phyloP scores from a whole-genome alignment of 2,113 vertebrate genomes.

The Brachionichthys hirsutus region DNA sequence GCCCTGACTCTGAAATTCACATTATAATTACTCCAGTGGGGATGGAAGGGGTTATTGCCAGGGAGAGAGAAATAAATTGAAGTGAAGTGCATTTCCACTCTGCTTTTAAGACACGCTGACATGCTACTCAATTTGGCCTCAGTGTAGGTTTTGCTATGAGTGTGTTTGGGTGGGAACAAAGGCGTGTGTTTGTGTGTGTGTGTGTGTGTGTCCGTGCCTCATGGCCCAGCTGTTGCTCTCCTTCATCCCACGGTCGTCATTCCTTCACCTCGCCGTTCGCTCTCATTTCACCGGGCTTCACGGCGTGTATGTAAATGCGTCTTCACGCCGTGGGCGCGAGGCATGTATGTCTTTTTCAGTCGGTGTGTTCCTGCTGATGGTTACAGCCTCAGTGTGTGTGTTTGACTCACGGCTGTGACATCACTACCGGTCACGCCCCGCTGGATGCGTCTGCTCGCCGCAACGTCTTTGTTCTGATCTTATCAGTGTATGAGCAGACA shows the following conservation, averaged over 20 bases:
- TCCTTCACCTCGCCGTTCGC: constrained; percentile 11
- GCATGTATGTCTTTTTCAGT: too few relatives aligned
- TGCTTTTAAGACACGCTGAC: constrained; percentile 73
- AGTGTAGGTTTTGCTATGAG: constrained; percentile 52
- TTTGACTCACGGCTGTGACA: constrained; percentile 19
- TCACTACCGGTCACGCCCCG: constrained; percentile 37
- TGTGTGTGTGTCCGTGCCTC: constrained; percentile 3
- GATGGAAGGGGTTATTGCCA: constrained; percentile 79
- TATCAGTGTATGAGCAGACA: neutral
- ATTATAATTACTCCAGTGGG: constrained; percentile 82
- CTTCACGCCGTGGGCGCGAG: neutral
- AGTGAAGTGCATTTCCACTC: constrained; percentile 76
- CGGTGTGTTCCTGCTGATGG: too few relatives aligned
- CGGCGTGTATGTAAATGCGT: constrained; percentile 7
- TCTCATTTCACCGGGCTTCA: constrained; percentile 4
- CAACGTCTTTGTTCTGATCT: constrained; percentile 39
- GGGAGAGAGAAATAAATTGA: constrained; percentile 78
- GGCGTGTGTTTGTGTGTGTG: constrained; percentile 21
- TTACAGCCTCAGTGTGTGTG: neutral
- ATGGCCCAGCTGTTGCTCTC: constrained; percentile 22
- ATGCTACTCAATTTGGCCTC: constrained; percentile 69
- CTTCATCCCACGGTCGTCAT: constrained; percentile 23
- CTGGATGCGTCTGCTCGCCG: constrained; percentile 19
- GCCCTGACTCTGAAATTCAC: constrained; percentile 82
- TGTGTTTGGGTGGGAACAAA: constrained; percentile 62